Evolutionary conservation across 2,797 vertebrate genomes (phyloP), one percentile per base, ranked within the genome.

Genomic region (Tarsius wallacei): DNA sequence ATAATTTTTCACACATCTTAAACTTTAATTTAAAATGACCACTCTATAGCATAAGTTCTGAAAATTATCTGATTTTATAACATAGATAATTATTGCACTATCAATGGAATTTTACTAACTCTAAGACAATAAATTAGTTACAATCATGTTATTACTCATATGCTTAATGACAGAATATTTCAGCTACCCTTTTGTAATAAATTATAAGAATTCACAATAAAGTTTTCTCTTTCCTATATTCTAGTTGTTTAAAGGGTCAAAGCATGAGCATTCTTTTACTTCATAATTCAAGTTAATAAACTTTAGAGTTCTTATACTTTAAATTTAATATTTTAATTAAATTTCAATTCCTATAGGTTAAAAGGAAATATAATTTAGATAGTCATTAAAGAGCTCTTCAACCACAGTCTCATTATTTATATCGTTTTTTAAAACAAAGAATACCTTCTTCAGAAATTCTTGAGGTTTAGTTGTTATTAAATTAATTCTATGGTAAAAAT

Each of bases 401-500:
- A 81, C 81, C 24, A 77, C 47, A 73, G 9, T 55, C 3, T 83
- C 9, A 71, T 3, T 87, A 87, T 11, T 63, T 84, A 42, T 24
- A 19, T 31, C 0, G 31, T 73, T 51, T 83, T 66, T 5, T 8
- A 13, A 53, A 90, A 94, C 47, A 86, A 83, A n/a, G 59, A 66
- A 89, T 88, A 76, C 21, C 7, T 24, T 68, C 51, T 88, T 89
- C 26, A 81, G 91, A 81, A 90, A 78, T 90, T 97, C 16, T 89
- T 77, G 9, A 96, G 22, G 3, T 64, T 77, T 87, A 74, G 11
- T 47, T 3, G 85, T 81, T 33, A 84, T 78, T 70, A 93, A 93
- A 93, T 84, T 53, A 86, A 93, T 94, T 81, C 17, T 77, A 59
- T 82, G 21, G 13, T 91, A 93, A 96, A 96, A 96, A 81, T 93